Percentiles rank a stretch among this genome's conserved stretches.
phyloP scores from a whole-genome alignment of 2,888 invertebrate genomes.

The Pseudanteris insignis region DNA sequence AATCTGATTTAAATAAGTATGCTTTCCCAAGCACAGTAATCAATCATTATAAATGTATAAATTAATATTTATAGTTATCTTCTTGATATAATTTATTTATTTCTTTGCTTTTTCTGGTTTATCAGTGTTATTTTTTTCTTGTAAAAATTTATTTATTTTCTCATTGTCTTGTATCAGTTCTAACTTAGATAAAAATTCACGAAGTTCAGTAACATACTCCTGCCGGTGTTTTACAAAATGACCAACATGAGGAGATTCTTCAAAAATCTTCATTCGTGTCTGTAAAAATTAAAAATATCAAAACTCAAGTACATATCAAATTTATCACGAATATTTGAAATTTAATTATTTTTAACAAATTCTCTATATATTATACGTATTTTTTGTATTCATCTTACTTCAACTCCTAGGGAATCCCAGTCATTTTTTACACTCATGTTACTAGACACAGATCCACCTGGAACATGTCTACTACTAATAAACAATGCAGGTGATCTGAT shows the following conservation, averaged over 20 bases:
- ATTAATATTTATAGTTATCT: too few species aligned
- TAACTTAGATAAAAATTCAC: conserved; percentile 71
- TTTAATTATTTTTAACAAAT: too few species aligned
- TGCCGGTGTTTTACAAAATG: conserved; percentile 74
- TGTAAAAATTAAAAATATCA: conserved; percentile 59
- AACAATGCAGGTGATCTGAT: conserved; percentile 80
- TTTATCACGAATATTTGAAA: background rate
- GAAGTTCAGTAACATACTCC: conserved; percentile 73
- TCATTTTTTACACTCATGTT: conserved; percentile 77
- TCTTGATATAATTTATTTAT: too few species aligned
- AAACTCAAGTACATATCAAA: background rate
- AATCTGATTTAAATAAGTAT: too few species aligned
- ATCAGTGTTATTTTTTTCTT: too few species aligned
- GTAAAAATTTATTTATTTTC: conserved; percentile 64
- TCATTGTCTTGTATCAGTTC: conserved; percentile 68
- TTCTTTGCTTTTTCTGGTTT: too few species aligned
- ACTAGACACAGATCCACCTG: conserved; percentile 79
- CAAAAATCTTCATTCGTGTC: conserved; percentile 78
- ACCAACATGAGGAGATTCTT: conserved; percentile 78
- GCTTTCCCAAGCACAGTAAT: too few species aligned
- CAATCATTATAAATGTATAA: too few species aligned
- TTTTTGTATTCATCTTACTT: too few species aligned
- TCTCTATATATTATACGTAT: too few species aligned
- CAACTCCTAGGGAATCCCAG: conserved; percentile 80
- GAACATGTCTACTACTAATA: conserved; percentile 74